These are phyloP conservation scores for Pyrrhura leucotis DNA, from an alignment of 2,797 vertebrate species.

Conservation along the genomic window DNA sequence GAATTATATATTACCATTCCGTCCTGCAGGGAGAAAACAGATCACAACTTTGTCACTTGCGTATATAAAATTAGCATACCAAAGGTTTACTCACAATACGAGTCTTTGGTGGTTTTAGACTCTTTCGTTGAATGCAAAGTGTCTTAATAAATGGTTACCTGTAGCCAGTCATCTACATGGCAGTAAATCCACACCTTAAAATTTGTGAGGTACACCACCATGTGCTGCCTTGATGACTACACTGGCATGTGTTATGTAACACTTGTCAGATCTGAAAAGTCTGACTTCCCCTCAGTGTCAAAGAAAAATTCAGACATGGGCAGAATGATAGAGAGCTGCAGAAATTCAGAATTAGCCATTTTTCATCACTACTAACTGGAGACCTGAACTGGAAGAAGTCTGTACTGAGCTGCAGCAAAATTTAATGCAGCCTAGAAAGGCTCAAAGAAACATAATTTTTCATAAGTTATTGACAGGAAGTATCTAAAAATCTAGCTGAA, in stretches of 20 bases:
- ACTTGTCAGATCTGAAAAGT: not conserved
- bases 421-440: not conserved
- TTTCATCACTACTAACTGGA: not conserved
- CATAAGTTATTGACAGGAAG: not conserved
- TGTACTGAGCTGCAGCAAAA: not conserved
- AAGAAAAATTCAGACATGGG: not conserved
- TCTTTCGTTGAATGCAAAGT: not conserved
- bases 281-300: not conserved
- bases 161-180: not conserved
- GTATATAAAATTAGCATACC: slow-evolving; percentile 8
- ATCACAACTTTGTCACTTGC: slow-evolving; percentile 50
- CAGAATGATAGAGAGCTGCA: not conserved
- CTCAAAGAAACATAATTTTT: not conserved
- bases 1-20: slow-evolving; percentile 41
- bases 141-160: not conserved
- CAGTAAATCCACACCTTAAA: not conserved
- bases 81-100: not conserved
- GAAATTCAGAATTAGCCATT: not conserved
- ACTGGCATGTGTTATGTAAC: not conserved
- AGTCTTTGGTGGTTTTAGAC: not conserved
- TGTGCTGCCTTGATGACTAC: not conserved
- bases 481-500: not conserved
- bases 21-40: not conserved
- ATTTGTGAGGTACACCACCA: not conserved
- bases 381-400: not conserved